These are phyloP conservation scores for Dicyrtoma fusca DNA, from an alignment of 2,888 invertebrate genomes.

Conservation along the genomic window DNA sequence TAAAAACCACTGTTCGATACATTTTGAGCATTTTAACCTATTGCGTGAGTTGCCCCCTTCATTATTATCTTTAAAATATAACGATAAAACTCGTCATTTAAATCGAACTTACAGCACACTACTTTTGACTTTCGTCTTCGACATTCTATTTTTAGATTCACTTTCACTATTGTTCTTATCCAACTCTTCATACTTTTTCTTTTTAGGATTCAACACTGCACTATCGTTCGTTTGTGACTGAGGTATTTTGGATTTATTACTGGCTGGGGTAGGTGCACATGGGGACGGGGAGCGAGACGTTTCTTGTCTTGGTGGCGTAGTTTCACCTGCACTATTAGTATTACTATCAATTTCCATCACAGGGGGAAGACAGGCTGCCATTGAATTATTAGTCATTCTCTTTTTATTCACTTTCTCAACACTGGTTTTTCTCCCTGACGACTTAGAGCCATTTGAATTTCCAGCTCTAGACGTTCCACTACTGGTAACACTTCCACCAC, in stretches of 20 bases:
- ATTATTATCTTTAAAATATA: too few relatives aligned
- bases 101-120: slow-evolving; percentile 53
- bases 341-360: slow-evolving; percentile 60
- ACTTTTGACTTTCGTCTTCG: slow-evolving; percentile 56
- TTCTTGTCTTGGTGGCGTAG: slow-evolving; percentile 16
- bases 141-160: slow-evolving; percentile 43
- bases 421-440: slow-evolving; percentile 47
- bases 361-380: slow-evolving; percentile 51
- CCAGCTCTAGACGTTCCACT: not conserved
- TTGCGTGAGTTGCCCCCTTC: too few relatives aligned
- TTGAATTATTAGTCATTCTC: slow-evolving; percentile 55
- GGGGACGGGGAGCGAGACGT: slow-evolving; percentile 41
- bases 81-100: not conserved
- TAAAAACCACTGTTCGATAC: too few relatives aligned
- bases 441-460: not conserved
- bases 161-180: slow-evolving; percentile 17
- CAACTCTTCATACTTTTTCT: slow-evolving; percentile 26
- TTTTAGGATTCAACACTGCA: slow-evolving; percentile 15
- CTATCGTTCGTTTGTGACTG: slow-evolving; percentile 15
- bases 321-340: slow-evolving; percentile 16
- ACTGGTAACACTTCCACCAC: slow-evolving; percentile 12
- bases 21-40: too few relatives aligned
- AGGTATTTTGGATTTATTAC: slow-evolving; percentile 38
- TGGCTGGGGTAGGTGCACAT: not conserved
- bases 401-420: slow-evolving; percentile 62